These are phyloP conservation scores for Myiagra hebetior DNA, from an alignment of 2,113 vertebrate species.

Conservation along the genomic window DNA sequence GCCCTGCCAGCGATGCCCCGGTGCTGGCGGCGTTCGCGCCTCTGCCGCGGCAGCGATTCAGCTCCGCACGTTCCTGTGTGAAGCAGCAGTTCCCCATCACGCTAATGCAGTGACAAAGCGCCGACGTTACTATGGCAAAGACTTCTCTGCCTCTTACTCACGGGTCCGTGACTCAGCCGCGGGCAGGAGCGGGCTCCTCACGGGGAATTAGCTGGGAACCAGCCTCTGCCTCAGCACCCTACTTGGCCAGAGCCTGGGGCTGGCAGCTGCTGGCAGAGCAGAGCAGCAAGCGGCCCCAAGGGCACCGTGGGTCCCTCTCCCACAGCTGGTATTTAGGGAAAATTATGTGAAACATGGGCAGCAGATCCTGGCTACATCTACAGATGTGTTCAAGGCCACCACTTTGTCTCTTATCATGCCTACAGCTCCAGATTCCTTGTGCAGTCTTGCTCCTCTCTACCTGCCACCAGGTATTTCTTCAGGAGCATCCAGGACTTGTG, in stretches of 20 bases:
- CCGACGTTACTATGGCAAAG: slow-evolving; percentile 72
- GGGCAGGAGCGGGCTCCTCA: slow-evolving; percentile 14
- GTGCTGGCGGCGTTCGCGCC: neutral
- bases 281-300: fast-evolving
- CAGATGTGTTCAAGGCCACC: neutral
- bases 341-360: neutral
- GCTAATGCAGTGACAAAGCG: neutral
- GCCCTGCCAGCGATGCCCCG: neutral
- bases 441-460: neutral
- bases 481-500: neutral
- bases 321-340: neutral
- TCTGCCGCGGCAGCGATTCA: neutral
- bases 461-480: neutral
- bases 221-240: neutral
- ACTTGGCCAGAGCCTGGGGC: neutral
- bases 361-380: neutral
- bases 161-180: slow-evolving; percentile 50
- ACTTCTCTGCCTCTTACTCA: slow-evolving; percentile 60
- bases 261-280: neutral
- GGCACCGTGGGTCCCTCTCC: neutral
- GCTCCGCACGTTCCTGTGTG: neutral
- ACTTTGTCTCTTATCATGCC: fast-evolving
- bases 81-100: slow-evolving; percentile 46
- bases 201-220: slow-evolving; percentile 14
- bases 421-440: neutral